Evolutionary conservation across 1,140 invertebrate genomes (phyloP).

Genomic region (Thereuonema tuberculata): DNA sequence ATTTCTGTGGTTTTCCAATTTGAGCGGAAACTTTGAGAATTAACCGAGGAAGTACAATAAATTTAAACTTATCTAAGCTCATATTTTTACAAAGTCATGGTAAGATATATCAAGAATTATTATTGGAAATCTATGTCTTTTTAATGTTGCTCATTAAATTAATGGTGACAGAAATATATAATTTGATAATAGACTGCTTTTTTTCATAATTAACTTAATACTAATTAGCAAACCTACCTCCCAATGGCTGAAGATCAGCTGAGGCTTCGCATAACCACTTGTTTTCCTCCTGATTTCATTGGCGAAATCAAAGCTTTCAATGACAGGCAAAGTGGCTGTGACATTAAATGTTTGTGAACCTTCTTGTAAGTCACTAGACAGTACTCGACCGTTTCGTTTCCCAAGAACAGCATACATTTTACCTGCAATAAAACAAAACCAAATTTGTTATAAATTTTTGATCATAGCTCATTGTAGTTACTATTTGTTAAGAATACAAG

Average conservation of each 20-base stretch:
- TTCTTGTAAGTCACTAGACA: conserved; percentile 77
- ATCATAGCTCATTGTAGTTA: background rate
- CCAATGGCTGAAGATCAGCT: conserved; percentile 94
- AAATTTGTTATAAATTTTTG: background rate
- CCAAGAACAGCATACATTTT: conserved; percentile 87
- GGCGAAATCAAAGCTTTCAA: conserved; percentile 91
- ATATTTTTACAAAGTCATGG: no score
- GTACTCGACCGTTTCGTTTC: conserved; percentile 69
- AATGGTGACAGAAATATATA: no score
- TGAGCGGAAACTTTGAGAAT: no score
- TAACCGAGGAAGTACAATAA: no score
- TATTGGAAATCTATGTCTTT: no score
- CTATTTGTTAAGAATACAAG: background rate
- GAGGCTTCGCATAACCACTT: conserved; percentile 86
- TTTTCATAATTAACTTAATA: no score
- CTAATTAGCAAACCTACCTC: no score
- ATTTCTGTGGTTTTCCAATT: no score
- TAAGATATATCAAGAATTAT: no score
- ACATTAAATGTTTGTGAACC: conserved; percentile 78
- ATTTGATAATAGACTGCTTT: no score
- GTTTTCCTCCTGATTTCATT: conserved; percentile 84
- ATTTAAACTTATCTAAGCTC: no score
- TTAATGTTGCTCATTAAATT: no score
- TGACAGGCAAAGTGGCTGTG: conserved; percentile 74
- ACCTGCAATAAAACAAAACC: conserved; percentile 38